Evolutionary conservation across 2,113 vertebrate species (phyloP).

Genomic region (Oncorhynchus tshawytscha): DNA sequence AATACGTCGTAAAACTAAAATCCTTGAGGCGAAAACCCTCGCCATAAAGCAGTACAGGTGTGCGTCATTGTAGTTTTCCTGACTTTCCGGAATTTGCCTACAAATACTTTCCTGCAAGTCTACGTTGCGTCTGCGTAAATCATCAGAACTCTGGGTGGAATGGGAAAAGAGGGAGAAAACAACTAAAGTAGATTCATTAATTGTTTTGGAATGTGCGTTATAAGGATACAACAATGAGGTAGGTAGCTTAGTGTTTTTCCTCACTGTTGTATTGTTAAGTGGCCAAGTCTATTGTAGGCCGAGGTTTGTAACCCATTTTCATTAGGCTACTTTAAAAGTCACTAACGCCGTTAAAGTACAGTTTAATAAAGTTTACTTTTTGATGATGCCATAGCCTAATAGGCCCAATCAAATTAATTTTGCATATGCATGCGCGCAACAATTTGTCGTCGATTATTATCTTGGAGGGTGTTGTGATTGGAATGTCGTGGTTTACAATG

Average conservation of each 20-base stretch:
- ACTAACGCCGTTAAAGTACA: no score
- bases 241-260: neutral
- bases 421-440: no score
- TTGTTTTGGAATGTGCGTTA: neutral
- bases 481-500: no score
- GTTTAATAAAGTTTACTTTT: no score
- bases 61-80: neutral
- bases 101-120: neutral
- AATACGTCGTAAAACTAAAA: neutral
- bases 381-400: no score
- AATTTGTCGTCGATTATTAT: no score
- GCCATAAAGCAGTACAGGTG: neutral
- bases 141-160: neutral
- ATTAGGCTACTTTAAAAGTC: neutral
- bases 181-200: neutral
- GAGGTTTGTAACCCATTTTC: no score
- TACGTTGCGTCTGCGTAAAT: neutral
- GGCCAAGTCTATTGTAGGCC: neutral
- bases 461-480: no score
- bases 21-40: neutral
- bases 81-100: neutral
- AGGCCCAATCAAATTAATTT: no score
- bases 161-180: neutral
- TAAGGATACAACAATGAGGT: neutral
- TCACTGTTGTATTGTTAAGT: neutral